Base-by-base conservation (phyloP, 2,888 invertebrate species). In the Xestobium rufovillosum region DNA sequence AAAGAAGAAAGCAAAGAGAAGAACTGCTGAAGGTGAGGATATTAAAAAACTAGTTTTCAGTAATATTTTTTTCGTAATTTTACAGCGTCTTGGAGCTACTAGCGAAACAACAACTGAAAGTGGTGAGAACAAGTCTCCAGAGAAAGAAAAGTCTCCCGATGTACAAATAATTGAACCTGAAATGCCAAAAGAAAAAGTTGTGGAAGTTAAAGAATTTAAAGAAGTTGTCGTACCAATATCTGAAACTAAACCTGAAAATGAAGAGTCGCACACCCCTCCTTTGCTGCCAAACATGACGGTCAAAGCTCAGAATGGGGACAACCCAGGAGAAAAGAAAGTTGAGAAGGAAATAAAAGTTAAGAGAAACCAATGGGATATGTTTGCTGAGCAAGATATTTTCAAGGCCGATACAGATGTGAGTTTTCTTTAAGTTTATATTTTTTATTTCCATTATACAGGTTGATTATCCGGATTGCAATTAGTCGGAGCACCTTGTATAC, bases 381-480 rank as follows among this genome's bases (percentile, higher is more conserved):
- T 92, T 69, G 91, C 94, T 25, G 92, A 94, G 56, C 85, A 86
- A 48, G 87, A 89, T 56, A 85, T 83, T 62, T 86, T 88, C 63
- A 66, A 63, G 47, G 57, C 52, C 17, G 60, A 59, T 42, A 55
- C 59, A 30, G 54, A 48, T 49, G 65, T 64, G 55, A 58, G 55
- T 58, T 32, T 33, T 36, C 15, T 36, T 26, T n/a, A 12, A 39
- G 17, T 26, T 39, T 12, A 31, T 44, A 1, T 34, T 31, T 10
- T 4, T 14, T 37, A 19, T 19, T 19, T 8, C n/a, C 14, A 27
- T 27, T 27, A 6, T 27, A 10, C 9, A 6, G 11, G 10, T 10
- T 27, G 11, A 27, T 27, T 27, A 28, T 27, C 6, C 6, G 11
- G n/a, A 6, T 23, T 23, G 8, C n/a, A 23, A 6, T 23, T 23